A percentile compares a stretch with the other conserved stretches of the same genome.
phyloP scores from a whole-genome alignment of 1,140 invertebrate genomes.

The Drosophila lowei region DNA sequence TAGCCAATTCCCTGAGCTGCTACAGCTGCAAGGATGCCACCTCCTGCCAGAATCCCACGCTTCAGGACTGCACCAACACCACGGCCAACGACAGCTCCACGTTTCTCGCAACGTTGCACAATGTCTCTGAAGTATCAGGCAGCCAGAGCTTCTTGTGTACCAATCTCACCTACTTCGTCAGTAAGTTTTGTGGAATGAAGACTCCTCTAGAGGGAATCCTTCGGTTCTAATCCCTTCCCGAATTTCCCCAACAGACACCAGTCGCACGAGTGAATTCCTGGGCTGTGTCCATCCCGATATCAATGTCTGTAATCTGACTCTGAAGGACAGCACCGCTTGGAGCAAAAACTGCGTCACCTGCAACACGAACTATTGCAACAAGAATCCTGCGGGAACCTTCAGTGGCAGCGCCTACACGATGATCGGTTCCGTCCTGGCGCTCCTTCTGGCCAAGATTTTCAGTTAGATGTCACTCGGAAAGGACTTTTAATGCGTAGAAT shows the following conservation, averaged over 20 bases:
- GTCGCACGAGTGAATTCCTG: conserved; percentile 4
- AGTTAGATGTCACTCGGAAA: background rate
- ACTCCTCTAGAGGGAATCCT: too few relatives aligned
- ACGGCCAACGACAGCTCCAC: conserved; percentile 44
- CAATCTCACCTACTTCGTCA: conserved; percentile 33
- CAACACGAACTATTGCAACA: conserved; percentile 37
- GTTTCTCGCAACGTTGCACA: conserved; percentile 16
- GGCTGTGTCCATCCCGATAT: conserved; percentile 45
- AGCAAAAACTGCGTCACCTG: conserved; percentile 9
- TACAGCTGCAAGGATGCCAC: conserved; percentile 31
- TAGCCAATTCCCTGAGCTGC: conserved; percentile 50
- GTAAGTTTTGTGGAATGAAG: conserved; percentile 19
- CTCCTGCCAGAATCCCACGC: conserved; percentile 27
- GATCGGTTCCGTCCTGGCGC: conserved; percentile 23
- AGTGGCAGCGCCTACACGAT: conserved; percentile 55
- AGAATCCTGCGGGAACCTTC: conserved; percentile 52
- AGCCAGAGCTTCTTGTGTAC: conserved; percentile 35
- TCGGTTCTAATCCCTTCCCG: background rate
- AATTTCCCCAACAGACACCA: conserved; percentile 10
- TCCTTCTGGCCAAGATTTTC: conserved; percentile 49
- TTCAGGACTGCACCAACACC: conserved; percentile 32
- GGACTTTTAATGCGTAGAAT: too few relatives aligned
- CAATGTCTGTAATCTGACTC: conserved; percentile 15
- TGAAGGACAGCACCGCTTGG: conserved; percentile 10
- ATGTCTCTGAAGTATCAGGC: conserved; percentile 18